A percentile compares a stretch with the other conserved stretches of the same genome.
phyloP scores from a whole-genome alignment of 1,140 invertebrate genomes.

The Drosophila tsacasi region DNA sequence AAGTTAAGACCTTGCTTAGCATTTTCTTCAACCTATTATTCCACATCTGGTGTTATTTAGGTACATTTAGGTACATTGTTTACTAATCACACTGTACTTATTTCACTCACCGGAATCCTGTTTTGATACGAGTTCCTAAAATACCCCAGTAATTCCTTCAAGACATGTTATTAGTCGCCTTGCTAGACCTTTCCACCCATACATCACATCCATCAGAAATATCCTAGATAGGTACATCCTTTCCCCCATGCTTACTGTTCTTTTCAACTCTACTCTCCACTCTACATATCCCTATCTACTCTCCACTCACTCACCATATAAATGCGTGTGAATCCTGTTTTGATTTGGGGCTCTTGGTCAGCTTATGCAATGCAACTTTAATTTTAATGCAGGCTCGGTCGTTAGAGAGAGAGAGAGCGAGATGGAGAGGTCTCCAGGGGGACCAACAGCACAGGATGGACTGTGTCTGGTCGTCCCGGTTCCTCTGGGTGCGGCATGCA shows the following conservation, averaged over 20 bases:
- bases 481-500: constrained; percentile 37
- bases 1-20: no score
- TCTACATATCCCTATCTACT: neutral
- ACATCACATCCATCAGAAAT: neutral
- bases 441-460: neutral
- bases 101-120: neutral
- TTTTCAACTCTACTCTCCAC: neutral
- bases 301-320: neutral
- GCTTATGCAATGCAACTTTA: constrained; percentile 48
- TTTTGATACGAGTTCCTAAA: neutral
- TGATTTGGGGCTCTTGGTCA: constrained; percentile 55
- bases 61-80: no score
- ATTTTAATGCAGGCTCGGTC: constrained; percentile 46
- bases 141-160: neutral
- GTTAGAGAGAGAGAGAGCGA: neutral
- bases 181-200: neutral
- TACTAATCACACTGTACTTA: no score
- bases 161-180: neutral
- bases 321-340: constrained; percentile 45
- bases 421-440: constrained; percentile 2
- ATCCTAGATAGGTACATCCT: neutral
- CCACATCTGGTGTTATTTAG: no score
- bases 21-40: no score
- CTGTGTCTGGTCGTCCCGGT: constrained; percentile 4
- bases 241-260: neutral